Conservation (phyloP, 2,888 invertebrate species). For the Amiota minor region DNA sequence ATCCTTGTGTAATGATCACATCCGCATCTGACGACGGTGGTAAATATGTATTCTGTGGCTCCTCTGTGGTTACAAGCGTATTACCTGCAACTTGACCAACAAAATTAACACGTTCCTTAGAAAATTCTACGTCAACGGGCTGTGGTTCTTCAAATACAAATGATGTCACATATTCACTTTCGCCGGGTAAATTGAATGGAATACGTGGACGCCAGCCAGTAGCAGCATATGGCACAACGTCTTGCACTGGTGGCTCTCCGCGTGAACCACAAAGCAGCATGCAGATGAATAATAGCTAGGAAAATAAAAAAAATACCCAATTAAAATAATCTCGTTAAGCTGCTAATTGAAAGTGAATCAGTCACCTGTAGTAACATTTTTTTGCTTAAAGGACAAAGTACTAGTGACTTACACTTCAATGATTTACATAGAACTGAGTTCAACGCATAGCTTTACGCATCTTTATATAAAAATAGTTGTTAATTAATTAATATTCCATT, state of each 20-base stretch:
- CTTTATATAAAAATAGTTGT: conserved; percentile 57
- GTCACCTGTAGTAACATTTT: conserved; percentile 54
- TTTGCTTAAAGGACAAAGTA: conserved; percentile 23
- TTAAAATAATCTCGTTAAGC: background rate
- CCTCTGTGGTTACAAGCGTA: conserved; percentile 30
- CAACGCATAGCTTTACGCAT: conserved; percentile 45
- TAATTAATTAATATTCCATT: conserved; percentile 38
- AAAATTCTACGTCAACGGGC: conserved; percentile 56
- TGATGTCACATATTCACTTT: conserved; percentile 53
- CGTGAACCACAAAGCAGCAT: no score
- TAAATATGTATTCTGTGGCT: conserved; percentile 57
- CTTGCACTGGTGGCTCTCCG: conserved; percentile 40
- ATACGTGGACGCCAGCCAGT: conserved; percentile 72
- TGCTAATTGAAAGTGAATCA: background rate
- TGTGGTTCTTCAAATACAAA: conserved; percentile 33
- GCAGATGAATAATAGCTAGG: conserved; percentile 30
- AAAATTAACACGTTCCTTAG: conserved; percentile 64
- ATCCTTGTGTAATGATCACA: conserved; percentile 39
- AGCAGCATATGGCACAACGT: conserved; percentile 69
- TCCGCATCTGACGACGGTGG: conserved; percentile 45
- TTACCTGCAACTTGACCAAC: conserved; percentile 56
- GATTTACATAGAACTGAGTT: conserved; percentile 47
- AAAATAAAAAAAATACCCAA: background rate
- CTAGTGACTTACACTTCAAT: background rate
- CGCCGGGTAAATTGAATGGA: conserved; percentile 69